Base-by-base conservation (phyloP, 2,797 vertebrate species). In the Morus bassanus region DNA sequence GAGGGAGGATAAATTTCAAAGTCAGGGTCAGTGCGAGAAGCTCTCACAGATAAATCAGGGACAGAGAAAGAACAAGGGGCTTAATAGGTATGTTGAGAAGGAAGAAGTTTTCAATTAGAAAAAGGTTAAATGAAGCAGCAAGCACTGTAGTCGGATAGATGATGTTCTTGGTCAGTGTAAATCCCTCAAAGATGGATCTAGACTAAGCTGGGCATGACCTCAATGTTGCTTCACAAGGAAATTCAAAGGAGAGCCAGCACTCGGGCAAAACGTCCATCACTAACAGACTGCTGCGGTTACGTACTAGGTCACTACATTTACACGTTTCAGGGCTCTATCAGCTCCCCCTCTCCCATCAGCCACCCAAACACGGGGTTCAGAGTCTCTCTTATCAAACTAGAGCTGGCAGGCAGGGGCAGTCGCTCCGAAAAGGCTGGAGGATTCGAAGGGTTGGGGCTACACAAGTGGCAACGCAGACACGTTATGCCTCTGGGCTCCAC, bases 401-500 rank as follows among this genome's bases (percentile, higher is more conserved):
- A 77, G 64, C 21, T 22, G 56, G 59, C 18, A 46, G 31, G 37
- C 37, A 60, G 51, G 3, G 22, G 14, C 25, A 39, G n/a, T 7
- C 60, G 68, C 21, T 76, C 64, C 65, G 16, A 17, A 61, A 83
- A 77, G 31, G 68, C 24, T 6, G 51, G 43, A 25, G 79, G 73
- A 43, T 6, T 53, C 18, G 0, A 51, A 79, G 10, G 51, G n/a
- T 6, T 39, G 39, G 77, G 67, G 79, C 75, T 46, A 94, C 64
- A 46, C 27, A 6, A 70, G 68, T 6, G 18, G 37, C 24, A 56
- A 43, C 1, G 4, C 0, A 6, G 83, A 31, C 78, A 28, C 0
- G 1, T 64, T 35, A 68, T 7, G 0, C 27, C 51, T 76, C 85
- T 0, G 30, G 39, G 57, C 65, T 79, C n/a, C 56, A 56, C 0